Conservation (phyloP, 2,113 vertebrate genomes). For the Poecilia latipinna region DNA sequence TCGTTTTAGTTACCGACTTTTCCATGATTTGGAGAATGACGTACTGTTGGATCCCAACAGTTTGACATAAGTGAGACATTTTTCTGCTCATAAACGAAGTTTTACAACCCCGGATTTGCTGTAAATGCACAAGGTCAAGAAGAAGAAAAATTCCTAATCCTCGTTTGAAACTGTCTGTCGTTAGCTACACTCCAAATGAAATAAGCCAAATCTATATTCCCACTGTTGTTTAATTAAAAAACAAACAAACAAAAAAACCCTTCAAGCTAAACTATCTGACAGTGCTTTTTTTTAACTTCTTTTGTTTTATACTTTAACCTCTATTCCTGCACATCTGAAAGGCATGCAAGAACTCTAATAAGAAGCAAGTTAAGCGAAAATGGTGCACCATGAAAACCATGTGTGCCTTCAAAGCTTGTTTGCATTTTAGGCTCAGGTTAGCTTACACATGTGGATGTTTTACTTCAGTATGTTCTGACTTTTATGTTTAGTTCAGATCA, state of each 20-base stretch:
- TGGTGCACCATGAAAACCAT: neutral
- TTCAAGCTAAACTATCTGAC: neutral
- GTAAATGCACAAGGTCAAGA: slow-evolving; percentile 4
- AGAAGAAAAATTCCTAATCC: neutral
- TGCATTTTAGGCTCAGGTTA: slow-evolving; percentile 6
- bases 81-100: slow-evolving; percentile 19
- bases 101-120: slow-evolving; percentile 29
- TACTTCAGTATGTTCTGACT: slow-evolving; percentile 11
- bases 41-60: neutral
- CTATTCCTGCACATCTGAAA: neutral
- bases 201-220: neutral
- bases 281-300: neutral
- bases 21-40: slow-evolving; percentile 14
- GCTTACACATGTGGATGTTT: slow-evolving; percentile 25
- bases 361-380: neutral
- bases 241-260: no score
- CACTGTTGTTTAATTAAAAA: no score
- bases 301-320: neutral
- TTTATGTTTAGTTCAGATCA: slow-evolving; percentile 12
- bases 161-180: neutral
- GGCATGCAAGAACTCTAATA: neutral
- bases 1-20: slow-evolving; percentile 1
- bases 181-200: neutral
- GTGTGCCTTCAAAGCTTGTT: slow-evolving; percentile 20
- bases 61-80: slow-evolving; percentile 6